phyloP scores from a whole-genome alignment of 2,113 vertebrate genomes.

The Neopipo cinnamomea region DNA sequence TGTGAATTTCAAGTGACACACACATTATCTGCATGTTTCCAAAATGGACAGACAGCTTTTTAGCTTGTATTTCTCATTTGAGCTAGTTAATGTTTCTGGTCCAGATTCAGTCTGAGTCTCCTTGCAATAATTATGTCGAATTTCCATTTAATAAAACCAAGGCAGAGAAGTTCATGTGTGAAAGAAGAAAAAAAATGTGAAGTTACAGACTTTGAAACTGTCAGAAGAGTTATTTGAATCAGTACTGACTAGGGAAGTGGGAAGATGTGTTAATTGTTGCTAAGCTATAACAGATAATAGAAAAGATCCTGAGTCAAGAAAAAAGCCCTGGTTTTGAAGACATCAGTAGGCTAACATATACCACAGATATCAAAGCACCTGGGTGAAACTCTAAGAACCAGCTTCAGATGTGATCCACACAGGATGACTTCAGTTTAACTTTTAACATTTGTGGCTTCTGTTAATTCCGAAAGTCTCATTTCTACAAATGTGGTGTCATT shows the following conservation, averaged over 20 bases:
- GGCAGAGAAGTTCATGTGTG: background rate
- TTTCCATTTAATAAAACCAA: slow-evolving; percentile 46
- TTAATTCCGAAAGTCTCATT: background rate
- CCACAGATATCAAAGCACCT: background rate
- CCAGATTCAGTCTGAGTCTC: background rate
- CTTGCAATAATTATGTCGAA: background rate
- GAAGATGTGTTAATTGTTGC: slow-evolving; percentile 18
- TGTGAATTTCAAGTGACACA: slow-evolving; percentile 84
- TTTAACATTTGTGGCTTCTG: background rate
- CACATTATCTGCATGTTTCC: slow-evolving; percentile 72
- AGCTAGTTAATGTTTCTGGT: slow-evolving; percentile 58
- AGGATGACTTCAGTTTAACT: background rate
- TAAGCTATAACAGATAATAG: background rate
- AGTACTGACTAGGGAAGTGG: background rate
- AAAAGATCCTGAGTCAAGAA: background rate
- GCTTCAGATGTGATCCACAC: background rate
- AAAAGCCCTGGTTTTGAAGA: background rate
- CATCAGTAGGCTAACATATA: background rate
- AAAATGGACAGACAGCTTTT: slow-evolving; percentile 59
- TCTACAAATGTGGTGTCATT: background rate
- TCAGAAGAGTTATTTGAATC: background rate
- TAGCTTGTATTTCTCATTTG: slow-evolving; percentile 55
- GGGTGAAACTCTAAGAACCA: background rate
- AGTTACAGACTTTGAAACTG: background rate
- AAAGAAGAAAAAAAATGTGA: slow-evolving; percentile 36